Evolutionary conservation across 2,888 invertebrate genomes (phyloP).

Genomic region (Netelia inedita): DNA sequence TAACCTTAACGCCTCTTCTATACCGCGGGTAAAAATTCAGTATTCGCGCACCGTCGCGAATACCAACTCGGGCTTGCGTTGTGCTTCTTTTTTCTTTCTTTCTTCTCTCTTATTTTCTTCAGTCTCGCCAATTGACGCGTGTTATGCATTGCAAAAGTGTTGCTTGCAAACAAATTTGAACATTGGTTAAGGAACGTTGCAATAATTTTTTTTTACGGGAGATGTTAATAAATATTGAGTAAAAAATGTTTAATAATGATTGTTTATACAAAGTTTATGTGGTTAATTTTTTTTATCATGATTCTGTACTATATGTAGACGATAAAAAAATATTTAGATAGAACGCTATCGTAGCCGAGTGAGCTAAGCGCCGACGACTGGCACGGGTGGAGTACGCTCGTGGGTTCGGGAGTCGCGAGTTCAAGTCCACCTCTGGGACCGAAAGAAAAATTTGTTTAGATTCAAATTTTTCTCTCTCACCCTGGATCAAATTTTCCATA

Average conservation of each 20-base stretch:
- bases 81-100: not conserved
- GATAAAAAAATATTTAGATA: not conserved
- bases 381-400: not conserved
- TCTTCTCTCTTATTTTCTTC: not conserved
- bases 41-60: constrained; percentile 49
- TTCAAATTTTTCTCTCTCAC: constrained; percentile 31
- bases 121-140: not conserved
- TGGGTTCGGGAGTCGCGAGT: constrained; percentile 11
- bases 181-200: not conserved
- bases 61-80: not conserved
- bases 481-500: not conserved
- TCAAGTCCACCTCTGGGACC: constrained; percentile 25
- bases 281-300: too few relatives aligned
- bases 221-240: too few relatives aligned
- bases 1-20: constrained; percentile 73
- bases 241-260: too few relatives aligned
- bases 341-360: constrained; percentile 50
- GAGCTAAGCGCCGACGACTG: constrained; percentile 5
- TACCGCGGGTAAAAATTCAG: constrained; percentile 71
- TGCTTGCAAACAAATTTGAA: not conserved
- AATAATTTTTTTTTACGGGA: not conserved
- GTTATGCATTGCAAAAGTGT: not conserved
- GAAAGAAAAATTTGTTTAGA: not conserved
- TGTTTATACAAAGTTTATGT: too few relatives aligned
- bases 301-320: constrained; percentile 24